Conservation (phyloP, 2,888 invertebrate species). For the Cordylochernes scorpioides region DNA sequence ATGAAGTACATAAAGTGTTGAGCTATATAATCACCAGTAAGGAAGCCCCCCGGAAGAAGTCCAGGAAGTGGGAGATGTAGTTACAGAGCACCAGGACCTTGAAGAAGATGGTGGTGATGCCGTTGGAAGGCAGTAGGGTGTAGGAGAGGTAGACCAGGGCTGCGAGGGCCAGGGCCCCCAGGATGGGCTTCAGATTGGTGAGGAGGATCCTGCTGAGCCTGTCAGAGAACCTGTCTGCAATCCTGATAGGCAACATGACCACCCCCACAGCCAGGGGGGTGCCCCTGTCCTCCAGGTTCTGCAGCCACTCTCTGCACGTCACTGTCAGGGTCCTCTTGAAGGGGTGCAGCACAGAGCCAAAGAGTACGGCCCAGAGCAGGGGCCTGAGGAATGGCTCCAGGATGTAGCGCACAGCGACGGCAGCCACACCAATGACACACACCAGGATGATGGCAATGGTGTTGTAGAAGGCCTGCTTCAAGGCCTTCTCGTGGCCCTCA, state of each 20-base stretch:
- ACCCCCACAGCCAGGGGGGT: conserved; percentile 26
- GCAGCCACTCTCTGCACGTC: conserved; percentile 47
- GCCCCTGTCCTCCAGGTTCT: conserved; percentile 16
- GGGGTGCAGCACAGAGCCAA: conserved; percentile 90
- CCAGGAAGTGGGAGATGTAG: too few species aligned
- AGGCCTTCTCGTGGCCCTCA: conserved; percentile 55
- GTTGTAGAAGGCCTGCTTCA: conserved; percentile 71
- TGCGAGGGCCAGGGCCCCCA: too few species aligned
- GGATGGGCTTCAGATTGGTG: conserved; percentile 35
- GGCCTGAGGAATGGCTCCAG: conserved; percentile 77
- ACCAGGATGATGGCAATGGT: conserved; percentile 52
- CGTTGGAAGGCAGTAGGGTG: too few species aligned
- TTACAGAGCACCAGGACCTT: too few species aligned
- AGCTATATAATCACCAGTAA: too few species aligned
- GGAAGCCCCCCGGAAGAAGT: too few species aligned
- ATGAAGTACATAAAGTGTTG: too few species aligned
- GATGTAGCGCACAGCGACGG: conserved; percentile 22
- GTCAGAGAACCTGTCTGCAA: conserved; percentile 45
- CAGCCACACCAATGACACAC: conserved; percentile 29
- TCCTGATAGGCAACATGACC: conserved; percentile 35
- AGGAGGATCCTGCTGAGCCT: conserved; percentile 40
- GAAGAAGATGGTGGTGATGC: too few species aligned
- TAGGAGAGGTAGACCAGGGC: too few species aligned
- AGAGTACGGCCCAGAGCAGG: conserved; percentile 74
- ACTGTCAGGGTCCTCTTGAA: conserved; percentile 56